These are phyloP conservation scores for Neopelma chrysocephalum DNA, from an alignment of 2,797 vertebrate genomes.

Conservation along the genomic window DNA sequence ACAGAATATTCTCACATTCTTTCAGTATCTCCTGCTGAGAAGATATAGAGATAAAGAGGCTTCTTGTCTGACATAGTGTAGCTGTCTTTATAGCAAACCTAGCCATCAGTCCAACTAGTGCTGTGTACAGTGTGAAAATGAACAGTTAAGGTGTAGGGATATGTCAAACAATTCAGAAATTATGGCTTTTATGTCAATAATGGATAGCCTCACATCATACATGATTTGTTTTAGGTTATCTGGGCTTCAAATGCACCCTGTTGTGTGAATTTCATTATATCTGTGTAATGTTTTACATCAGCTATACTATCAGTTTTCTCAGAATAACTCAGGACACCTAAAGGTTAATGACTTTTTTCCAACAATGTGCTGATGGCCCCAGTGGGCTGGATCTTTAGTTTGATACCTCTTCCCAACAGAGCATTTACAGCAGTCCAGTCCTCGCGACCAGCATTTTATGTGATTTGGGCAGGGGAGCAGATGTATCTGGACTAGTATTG, in stretches of 20 bases:
- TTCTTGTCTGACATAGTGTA: background rate
- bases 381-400: background rate
- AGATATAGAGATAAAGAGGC: background rate
- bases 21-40: background rate
- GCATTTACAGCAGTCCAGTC: background rate
- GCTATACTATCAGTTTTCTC: background rate
- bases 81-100: background rate
- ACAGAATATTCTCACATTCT: rapidly evolving
- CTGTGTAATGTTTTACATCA: background rate
- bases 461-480: background rate
- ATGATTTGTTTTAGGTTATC: background rate
- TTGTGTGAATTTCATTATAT: background rate
- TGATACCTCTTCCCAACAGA: background rate
- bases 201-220: background rate
- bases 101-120: background rate
- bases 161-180: background rate
- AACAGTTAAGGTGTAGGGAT: background rate
- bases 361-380: background rate
- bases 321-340: background rate
- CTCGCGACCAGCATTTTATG: background rate
- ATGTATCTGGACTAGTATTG: background rate
- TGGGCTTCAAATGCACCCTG: background rate
- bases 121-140: background rate
- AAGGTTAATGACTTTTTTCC: background rate
- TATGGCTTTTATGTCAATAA: background rate